Percentiles rank a stretch among this genome's conserved stretches.
These are phyloP conservation scores for Tipula confusa DNA, from an alignment of 2,888 invertebrate species.

Conservation along the genomic window DNA sequence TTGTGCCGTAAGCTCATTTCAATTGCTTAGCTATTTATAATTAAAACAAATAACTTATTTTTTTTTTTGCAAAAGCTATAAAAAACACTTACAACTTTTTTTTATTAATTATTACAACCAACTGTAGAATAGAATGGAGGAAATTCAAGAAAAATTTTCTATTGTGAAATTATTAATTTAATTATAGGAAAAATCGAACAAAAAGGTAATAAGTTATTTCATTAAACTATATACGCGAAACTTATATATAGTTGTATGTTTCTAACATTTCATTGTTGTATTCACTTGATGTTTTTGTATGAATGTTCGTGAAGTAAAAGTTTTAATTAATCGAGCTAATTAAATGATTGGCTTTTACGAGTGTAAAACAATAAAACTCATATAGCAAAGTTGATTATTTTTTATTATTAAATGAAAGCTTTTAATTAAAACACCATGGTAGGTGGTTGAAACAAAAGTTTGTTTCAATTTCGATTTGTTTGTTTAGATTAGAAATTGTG, in stretches of 20 bases:
- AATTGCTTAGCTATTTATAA: neutral
- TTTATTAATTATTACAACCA: neutral
- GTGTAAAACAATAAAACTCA: neutral
- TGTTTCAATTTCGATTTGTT: too few relatives aligned
- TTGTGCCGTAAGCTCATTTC: neutral
- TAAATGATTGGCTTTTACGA: neutral
- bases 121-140: neutral
- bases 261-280: neutral
- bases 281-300: too few relatives aligned
- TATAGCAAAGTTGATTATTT: neutral
- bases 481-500: too few relatives aligned
- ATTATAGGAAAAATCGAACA: neutral
- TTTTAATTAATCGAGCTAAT: neutral
- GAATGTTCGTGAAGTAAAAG: neutral
- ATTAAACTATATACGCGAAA: neutral
- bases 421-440: neutral
- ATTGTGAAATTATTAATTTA: neutral
- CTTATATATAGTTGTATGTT: neutral
- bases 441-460: too few relatives aligned
- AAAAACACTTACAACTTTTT: neutral
- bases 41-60: too few relatives aligned
- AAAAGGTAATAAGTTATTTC: neutral
- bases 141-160: neutral
- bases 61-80: neutral
- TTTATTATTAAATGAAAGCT: neutral